Conservation (phyloP, 2,888 invertebrate species). For the Dasysyrphus tricinctus region DNA sequence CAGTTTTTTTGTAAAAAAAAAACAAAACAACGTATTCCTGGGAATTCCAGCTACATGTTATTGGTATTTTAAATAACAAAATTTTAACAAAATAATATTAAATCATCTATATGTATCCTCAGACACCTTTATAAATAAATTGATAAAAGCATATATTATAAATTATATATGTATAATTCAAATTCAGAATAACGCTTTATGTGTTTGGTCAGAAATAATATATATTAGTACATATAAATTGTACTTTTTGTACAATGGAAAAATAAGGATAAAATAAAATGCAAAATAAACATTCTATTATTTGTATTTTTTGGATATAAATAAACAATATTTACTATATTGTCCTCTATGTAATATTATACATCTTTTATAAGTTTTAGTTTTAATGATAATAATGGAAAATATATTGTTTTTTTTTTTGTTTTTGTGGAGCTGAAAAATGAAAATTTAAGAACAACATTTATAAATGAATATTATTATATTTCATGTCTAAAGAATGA, state of each 20-base stretch:
- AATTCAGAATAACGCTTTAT: conserved; percentile 59
- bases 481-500: conserved; percentile 65
- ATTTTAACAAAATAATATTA: not conserved
- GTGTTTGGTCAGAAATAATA: conserved; percentile 52
- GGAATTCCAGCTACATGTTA: conserved; percentile 2
- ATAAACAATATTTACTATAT: conserved; percentile 11
- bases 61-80: conserved; percentile 13
- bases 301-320: conserved; percentile 17
- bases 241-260: conserved; percentile 17
- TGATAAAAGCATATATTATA: conserved; percentile 34
- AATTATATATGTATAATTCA: conserved; percentile 25
- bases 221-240: conserved; percentile 1
- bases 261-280: not conserved
- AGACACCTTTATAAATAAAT: conserved; percentile 32
- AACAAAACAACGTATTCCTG: not conserved
- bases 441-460: conserved; percentile 25
- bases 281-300: conserved; percentile 17
- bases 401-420: not conserved
- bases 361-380: conserved; percentile 48
- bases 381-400: conserved; percentile 37
- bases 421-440: conserved; percentile 20
- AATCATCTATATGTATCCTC: conserved; percentile 42
- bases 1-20: conserved; percentile 24
- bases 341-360: conserved; percentile 52
- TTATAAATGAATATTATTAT: conserved; percentile 34